Base-by-base conservation (phyloP, 1,140 invertebrate species). In the Pararge aegeria region DNA sequence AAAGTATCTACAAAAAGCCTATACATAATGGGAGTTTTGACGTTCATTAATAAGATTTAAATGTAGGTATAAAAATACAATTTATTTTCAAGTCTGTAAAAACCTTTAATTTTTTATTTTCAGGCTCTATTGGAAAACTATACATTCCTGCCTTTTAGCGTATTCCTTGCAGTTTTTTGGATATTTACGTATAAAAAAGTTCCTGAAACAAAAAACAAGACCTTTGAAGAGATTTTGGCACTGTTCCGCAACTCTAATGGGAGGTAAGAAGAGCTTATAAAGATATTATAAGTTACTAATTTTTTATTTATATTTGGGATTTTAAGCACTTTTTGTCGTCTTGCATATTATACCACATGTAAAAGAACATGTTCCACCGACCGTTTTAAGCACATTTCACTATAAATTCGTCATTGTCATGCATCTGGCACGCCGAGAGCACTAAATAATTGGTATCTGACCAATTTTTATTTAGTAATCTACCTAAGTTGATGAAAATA, bases 141-240 rank as follows among this genome's bases (percentile, higher is more conserved):
- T 91, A 98, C 96, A 84, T 99, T 99, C 93, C 94, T 99, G 90
- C 97, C 97, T 79, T 99, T 99, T 93, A 97, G 96, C 92, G 96
- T 95, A 86, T 95, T 98, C 88, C 93, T 99, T 91, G 96, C 96
- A 68, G 93, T 98, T 88, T 99, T 98, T 92, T 98, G 96, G 96
- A 95, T 97, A 90, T 99, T 98, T 93, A 98, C 97, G 48, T 98
- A 98, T 91, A 96, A 97, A 91, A 97, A 97, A 93, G 97, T 99
- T 83, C 98, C 98, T 80, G 98, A 99, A 93, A 99, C 98, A 64
- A 99, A 99, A 92, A 98, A 98, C 90, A 98, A 98, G 92, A 98
- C 97, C 64, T 98, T 98, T 87, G 97, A 99, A 92, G 97, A 99
- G 90, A 98, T 99, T 83, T 92, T 97, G 80, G 95, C 96, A 67